These are phyloP conservation scores for Platerodrilus igneus DNA, from an alignment of 2,888 invertebrate genomes.

Conservation along the genomic window DNA sequence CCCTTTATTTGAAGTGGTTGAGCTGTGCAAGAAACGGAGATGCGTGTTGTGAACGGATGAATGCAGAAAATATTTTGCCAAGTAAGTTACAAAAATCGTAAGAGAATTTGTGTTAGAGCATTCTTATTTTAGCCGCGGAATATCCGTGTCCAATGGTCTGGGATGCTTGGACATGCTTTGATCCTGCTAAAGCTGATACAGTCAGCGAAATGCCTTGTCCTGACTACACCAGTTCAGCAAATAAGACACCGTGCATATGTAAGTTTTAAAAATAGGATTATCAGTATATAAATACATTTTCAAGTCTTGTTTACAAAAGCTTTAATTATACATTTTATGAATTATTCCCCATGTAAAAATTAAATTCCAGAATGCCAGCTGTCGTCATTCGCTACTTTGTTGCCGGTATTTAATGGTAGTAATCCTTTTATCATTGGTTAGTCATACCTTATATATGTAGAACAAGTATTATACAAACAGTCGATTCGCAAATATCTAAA, in stretches of 20 bases:
- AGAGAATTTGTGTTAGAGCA: slow-evolving; percentile 2
- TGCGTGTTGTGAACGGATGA: slow-evolving; percentile 38
- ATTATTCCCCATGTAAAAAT: no score
- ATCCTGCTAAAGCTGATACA: slow-evolving; percentile 45
- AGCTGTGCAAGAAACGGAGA: slow-evolving; percentile 37
- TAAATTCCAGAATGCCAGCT: no score
- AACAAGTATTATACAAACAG: no score
- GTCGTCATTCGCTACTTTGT: no score
- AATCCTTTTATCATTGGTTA: no score
- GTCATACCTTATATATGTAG: no score
- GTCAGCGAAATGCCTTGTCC: slow-evolving; percentile 52
- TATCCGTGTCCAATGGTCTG: slow-evolving; percentile 54
- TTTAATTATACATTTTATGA: no score
- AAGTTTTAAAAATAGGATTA: no score
- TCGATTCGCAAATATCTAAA: no score
- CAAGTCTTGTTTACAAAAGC: neutral
- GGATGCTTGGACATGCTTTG: slow-evolving; percentile 64
- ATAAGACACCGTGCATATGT: slow-evolving; percentile 25
- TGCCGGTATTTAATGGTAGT: no score
- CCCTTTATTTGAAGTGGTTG: slow-evolving; percentile 35
- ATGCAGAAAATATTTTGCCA: slow-evolving; percentile 32
- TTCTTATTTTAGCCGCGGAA: slow-evolving; percentile 27
- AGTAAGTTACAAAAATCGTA: slow-evolving; percentile 18
- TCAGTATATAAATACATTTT: neutral
- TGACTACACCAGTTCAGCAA: slow-evolving; percentile 45